Base-by-base conservation (phyloP, 2,888 invertebrate species). In the Tineola bisselliella region DNA sequence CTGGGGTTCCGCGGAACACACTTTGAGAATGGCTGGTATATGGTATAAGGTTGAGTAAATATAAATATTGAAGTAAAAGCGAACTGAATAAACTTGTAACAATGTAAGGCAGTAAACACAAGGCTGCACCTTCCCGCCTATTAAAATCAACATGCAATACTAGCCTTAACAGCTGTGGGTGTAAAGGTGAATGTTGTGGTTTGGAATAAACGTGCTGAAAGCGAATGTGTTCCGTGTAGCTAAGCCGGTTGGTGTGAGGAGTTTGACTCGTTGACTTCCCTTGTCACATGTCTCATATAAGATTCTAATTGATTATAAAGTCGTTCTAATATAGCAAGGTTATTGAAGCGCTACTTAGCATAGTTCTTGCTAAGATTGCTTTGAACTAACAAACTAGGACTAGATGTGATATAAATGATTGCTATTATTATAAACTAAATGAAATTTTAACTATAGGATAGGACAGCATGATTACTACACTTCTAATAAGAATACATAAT, bases 51-150 rank as follows among this genome's bases (percentile, higher is more conserved):
- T n/a, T n/a, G n/a, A n/a, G n/a, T n/a, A n/a, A n/a, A n/a, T n/a
- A n/a, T n/a, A 25, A 25, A 25, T 4, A 25, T 4, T 6, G 6
- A 25, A 25, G 25, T 25, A 25, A 48, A 48, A 48, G 48, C 17
- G 48, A 44, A 44, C 15, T 48, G 2, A 48, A 15, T 48, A 48
- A 48, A 48, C 48, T 15, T 48, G 48, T 48, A 48, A 48, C 48
- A 48, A 48, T 48, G 48, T 48, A 48, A 48, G 48, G 48, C 48
- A 48, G 15, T 48, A 48, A 48, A 48, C 48, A 48, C 48, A 48
- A 48, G 48, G 48, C 13, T 13, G 48, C 48, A 13, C 13, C 8
- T 48, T 10, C 48, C 10, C 48, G n/a, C 3, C 48, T 12, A 44
- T 6, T 8, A 48, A 10, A 3, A 17, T 15, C 3, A n/a, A 38